Evolutionary conservation across 2,797 vertebrate genomes (phyloP), one percentile per base, ranked within the genome.

Genomic region (Poliocrania exsul): DNA sequence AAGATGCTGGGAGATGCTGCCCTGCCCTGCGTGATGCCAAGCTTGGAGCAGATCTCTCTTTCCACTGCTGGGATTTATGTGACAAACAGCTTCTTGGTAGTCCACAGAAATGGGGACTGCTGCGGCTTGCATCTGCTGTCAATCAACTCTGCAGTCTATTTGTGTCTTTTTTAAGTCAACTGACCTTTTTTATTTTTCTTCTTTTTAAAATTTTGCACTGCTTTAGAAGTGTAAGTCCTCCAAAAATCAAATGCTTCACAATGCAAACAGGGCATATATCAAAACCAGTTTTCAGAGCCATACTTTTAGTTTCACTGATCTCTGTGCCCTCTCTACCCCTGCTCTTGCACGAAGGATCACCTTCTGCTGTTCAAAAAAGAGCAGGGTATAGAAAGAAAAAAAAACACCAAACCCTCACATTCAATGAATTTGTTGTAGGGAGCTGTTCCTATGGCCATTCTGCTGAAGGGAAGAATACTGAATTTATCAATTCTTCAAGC

Each of bases 231-330:
- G 2, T 2, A 61, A 74, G 54, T 38, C 42, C 50, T 86, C 46
- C 33, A 81, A 91, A 94, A 88, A 62, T n/a, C 82, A 88, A 92
- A 91, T 4, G 40, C 29, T 91, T 31, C 7, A 9, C 57, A 90
- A 46, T 57, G 64, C 49, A 71, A 88, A 86, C 46, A 60, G 51
- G 35, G 65, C 38, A n/a, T 16, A 13, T 13, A 73, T 70, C 33
- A 81, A 86, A 88, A 86, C 6, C 0, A 3, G n/a, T 35, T 40
- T 61, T 19, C 73, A 40, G 49, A 85, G 49, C 47, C 19, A 26
- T n/a, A 38, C 56, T 87, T 88, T 26, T 35, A 56, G 37, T 77
- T 89, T 66, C 44, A 60, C 57, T 50, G 31, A 78, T 64, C 38
- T 69, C 38, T 29, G 28, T 29, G 47, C 72, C 53, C 65, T 72